phyloP scores from a whole-genome alignment of 2,888 invertebrate genomes.

The Pyrochroa serraticornis region DNA sequence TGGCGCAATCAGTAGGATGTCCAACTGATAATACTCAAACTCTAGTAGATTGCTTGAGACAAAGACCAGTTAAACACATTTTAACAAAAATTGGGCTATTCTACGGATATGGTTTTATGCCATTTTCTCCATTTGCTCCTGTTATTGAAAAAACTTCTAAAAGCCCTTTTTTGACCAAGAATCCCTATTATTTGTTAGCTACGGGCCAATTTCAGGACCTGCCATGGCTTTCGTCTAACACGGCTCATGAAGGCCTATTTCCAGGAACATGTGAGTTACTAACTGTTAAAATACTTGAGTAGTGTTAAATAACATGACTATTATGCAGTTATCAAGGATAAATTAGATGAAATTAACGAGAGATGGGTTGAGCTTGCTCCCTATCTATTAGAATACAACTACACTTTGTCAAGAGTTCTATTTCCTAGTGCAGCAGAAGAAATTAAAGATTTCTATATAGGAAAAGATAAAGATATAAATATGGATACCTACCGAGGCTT shows the following conservation, averaged over 20 bases:
- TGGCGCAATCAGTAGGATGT: constrained; percentile 46
- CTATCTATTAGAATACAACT: constrained; percentile 33
- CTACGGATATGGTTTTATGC: constrained; percentile 16
- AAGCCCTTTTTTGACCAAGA: constrained; percentile 45
- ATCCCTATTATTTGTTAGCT: constrained; percentile 46
- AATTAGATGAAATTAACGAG: constrained; percentile 21
- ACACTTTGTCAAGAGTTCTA: constrained; percentile 22
- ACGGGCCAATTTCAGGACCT: constrained; percentile 45
- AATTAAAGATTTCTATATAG: constrained; percentile 33
- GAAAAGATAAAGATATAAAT: constrained; percentile 17
- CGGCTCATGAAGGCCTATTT: constrained; percentile 48
- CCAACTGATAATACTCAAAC: constrained; percentile 34
- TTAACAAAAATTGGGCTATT: constrained; percentile 22
- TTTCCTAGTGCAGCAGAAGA: constrained; percentile 20
- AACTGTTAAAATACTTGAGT: constrained; percentile 20
- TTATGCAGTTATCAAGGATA: not conserved
- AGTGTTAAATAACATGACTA: not conserved
- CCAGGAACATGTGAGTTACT: constrained; percentile 44
- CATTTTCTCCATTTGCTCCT: constrained; percentile 47
- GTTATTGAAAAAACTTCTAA: constrained; percentile 33
- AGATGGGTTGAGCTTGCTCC: constrained; percentile 34
- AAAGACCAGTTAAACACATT: constrained; percentile 41
- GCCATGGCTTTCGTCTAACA: constrained; percentile 51
- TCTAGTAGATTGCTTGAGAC: constrained; percentile 46
- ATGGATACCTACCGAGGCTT: constrained; percentile 3